Base-by-base conservation (phyloP, 2,888 invertebrate genomes). In the Pandemis cinnamomeana region DNA sequence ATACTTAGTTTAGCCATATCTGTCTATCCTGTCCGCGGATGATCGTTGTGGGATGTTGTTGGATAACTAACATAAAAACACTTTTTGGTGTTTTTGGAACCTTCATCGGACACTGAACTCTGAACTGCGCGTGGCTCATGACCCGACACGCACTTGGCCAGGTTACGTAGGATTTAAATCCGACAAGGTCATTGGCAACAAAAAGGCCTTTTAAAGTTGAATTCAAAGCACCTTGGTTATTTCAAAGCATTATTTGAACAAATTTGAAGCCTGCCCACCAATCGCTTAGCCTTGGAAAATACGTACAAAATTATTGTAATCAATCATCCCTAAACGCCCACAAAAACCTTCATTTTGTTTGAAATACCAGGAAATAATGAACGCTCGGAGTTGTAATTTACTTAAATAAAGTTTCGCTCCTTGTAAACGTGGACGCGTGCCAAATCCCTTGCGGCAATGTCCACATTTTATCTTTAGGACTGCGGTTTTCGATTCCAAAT, bases 331-430 rank as follows among this genome's bases (percentile, higher is more conserved):
- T 69, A 64, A 72, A 58, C 69, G 42, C 69, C 68, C 42, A 44
- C 68, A 58, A 51, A 62, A 70, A 61, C 69, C 69, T 61, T 58
- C 69, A 48, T 72, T 72, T 72, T 63, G 63, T 73, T 72, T 69
- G 58, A 69, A 73, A 67, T 42, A 67, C 71, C 60, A 62, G 68
- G 68, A 68, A 68, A 74, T 74, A 70, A 74, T 66, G 64, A 55
- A 58, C 13, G 44, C 51, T 44, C 51, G 51, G 51, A 64, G 70
- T 70, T 73, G 53, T 73, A 73, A 70, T 70, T 73, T 73, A 70
- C 73, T 70, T 74, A 70, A 74, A 74, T 70, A 66, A 74, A 70
- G 73, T 74, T 74, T 66, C 61, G 70, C 69, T 73, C 68, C 73
- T 73, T 69, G 64, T 51, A 70, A 73, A 66, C 15, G 61, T 70